Percentiles rank a stretch among this genome's conserved stretches.
phyloP scores from a whole-genome alignment of 1,140 invertebrate species.

The Wiebesia pumilae region DNA sequence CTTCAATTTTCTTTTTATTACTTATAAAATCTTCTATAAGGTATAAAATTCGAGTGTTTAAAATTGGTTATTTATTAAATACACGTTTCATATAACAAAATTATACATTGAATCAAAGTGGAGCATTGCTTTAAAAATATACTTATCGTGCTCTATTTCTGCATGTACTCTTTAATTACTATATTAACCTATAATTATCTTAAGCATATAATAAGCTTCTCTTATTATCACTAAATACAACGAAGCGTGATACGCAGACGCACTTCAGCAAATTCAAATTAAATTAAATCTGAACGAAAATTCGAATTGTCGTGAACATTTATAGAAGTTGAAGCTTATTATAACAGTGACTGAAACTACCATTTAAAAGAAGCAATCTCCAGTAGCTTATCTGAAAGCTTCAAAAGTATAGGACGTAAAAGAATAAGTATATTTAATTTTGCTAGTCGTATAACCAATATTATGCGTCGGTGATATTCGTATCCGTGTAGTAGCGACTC shows the following conservation, averaged over 20 bases:
- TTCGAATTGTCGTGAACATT: neutral
- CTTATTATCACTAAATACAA: neutral
- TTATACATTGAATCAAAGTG: no score
- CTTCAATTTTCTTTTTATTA: no score
- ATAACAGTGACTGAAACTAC: neutral
- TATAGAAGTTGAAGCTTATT: neutral
- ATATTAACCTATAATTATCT: neutral
- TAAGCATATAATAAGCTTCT: neutral
- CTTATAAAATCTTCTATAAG: no score
- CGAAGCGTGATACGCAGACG: neutral
- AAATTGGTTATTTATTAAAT: no score
- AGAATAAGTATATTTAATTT: neutral
- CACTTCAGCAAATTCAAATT: conserved; percentile 7
- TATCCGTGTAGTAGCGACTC: neutral
- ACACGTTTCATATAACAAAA: no score
- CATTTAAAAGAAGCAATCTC: neutral
- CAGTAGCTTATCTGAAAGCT: neutral
- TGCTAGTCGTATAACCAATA: neutral
- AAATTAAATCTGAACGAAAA: neutral
- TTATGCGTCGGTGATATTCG: neutral
- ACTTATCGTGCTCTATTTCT: neutral
- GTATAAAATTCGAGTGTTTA: no score
- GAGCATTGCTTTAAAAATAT: neutral
- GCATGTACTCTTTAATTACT: neutral
- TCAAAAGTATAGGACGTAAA: neutral